Evolutionary conservation across 2,888 invertebrate species (phyloP), one percentile per base, ranked within the genome.

Genomic region (Chloroclysta siterata): DNA sequence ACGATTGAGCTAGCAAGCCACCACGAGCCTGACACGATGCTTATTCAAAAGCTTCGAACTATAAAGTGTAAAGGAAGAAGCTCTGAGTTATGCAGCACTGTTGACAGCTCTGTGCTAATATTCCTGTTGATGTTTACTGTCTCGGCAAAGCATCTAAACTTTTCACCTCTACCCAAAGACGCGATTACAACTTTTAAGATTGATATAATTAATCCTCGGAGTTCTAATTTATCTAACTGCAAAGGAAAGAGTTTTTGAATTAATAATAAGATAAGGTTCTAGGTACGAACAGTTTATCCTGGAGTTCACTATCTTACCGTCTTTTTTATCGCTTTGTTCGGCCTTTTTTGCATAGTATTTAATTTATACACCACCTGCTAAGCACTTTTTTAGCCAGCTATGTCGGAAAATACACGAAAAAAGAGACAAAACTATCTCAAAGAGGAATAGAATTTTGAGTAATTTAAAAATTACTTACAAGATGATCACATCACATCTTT

Each of bases 141-240:
- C 67, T 66, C 46, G 56, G 56, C 51, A 60, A 66, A 68, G 64
- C 66, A 66, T 60, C 57, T 22, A 63, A 71, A 68, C 60, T 72
- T 70, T 66, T 75, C 74, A 77, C 78, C 78, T 78, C 74, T 11
- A 39, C 36, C 36, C 36, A 39, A 39, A 39, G 72, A 81, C 78
- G 75, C 80, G 84, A 85, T 88, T 85, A 88, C 74, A 87, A 87
- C 74, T 88, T 88, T 80, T 76, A 82, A 87, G 85, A 88, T 87
- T 87, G 87, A 90, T 89, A 87, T 39, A 39, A 39, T 11, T 39
- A 83, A 2, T 17, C 82, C 77, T 72, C 71, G 59, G 70, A 70
- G 72, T 77, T 80, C 72, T 77, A 78, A 84, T 79, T 79, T 80
- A 75, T 77, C 81, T 44, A 63, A 70, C 68, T 72, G 68, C 68